Conservation (phyloP, 2,113 vertebrate species). For the Pygoscelis adeliae region DNA sequence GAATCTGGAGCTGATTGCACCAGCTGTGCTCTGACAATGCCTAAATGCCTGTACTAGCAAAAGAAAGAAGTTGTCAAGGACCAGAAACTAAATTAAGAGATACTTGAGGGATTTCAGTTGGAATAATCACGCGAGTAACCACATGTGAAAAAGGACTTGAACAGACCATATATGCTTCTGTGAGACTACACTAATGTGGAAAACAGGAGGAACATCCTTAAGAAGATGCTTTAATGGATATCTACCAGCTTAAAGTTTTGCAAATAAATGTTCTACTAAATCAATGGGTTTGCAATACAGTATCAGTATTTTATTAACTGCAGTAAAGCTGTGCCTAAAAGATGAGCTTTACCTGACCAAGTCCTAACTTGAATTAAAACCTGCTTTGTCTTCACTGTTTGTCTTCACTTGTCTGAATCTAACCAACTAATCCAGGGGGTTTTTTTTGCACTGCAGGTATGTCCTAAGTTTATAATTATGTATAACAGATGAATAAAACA, state of each 20-base stretch:
- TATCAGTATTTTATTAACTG: not conserved
- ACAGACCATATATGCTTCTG: not conserved
- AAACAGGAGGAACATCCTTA: not conserved
- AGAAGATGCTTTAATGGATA: not conserved
- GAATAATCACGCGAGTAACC: not conserved
- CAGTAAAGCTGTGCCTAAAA: not conserved
- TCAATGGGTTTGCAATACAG: not conserved
- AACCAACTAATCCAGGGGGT: not conserved
- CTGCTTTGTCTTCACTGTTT: not conserved
- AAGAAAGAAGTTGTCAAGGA: not conserved
- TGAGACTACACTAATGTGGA: not conserved
- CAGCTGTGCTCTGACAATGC: not conserved
- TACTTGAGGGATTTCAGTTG: not conserved
- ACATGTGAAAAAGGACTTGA: not conserved
- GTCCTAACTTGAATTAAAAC: not conserved
- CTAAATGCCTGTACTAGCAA: not conserved
- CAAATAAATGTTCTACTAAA: not conserved
- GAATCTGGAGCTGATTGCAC: not conserved
- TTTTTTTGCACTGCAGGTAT: not conserved
- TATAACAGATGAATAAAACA: not conserved
- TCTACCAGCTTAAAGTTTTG: not conserved
- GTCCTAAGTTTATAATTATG: not conserved
- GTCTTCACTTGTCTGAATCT: not conserved
- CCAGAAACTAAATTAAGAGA: not conserved
- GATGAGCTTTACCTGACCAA: not conserved